phyloP scores from a whole-genome alignment of 2,888 invertebrate species.

The Tachystola acroxantha region DNA sequence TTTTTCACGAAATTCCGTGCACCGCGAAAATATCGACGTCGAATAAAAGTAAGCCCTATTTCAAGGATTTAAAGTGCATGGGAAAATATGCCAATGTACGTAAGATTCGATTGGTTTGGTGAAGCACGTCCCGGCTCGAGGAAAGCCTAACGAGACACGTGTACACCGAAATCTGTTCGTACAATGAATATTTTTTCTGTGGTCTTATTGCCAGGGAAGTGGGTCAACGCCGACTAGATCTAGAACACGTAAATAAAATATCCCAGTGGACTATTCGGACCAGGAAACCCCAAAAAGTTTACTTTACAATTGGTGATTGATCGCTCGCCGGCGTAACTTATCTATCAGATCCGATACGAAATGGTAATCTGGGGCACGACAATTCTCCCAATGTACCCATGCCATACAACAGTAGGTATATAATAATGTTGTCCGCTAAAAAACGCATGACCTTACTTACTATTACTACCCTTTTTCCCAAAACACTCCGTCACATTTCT shows the following conservation, averaged over 20 bases:
- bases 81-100: not conserved
- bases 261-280: too few relatives aligned
- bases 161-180: constrained; percentile 13
- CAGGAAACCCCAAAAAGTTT: too few relatives aligned
- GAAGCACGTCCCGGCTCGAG: constrained; percentile 10
- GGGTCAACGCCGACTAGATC: not conserved
- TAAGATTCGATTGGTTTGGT: not conserved
- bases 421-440: too few relatives aligned
- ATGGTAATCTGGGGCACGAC: too few relatives aligned
- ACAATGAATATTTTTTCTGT: constrained; percentile 5
- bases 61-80: not conserved
- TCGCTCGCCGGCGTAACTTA: too few relatives aligned
- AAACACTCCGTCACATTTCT: constrained; percentile 22
- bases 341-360: too few relatives aligned
- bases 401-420: too few relatives aligned
- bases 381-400: too few relatives aligned
- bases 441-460: too few relatives aligned
- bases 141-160: constrained; percentile 26
- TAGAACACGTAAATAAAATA: too few relatives aligned
- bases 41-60: not conserved
- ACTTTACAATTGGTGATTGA: too few relatives aligned
- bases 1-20: not conserved
- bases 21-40: not conserved
- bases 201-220: not conserved
- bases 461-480: not conserved